Evolutionary conservation across 2,888 invertebrate species (phyloP).

Genomic region (Metallyticus violacea): DNA sequence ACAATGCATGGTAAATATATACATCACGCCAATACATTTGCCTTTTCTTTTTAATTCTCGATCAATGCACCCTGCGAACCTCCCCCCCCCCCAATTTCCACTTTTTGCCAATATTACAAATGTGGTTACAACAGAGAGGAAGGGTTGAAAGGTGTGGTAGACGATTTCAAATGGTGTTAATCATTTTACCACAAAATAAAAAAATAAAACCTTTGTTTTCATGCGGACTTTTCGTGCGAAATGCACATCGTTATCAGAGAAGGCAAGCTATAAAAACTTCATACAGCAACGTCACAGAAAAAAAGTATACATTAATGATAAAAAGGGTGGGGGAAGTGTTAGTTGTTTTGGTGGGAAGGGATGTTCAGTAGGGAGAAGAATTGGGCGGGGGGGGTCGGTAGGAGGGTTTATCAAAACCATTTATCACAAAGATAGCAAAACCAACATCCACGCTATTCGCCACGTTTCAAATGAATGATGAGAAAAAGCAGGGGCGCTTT

Average conservation of each 20-base stretch:
- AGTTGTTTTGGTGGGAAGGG: conserved; percentile 5
- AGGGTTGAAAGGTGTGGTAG: neutral
- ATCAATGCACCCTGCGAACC: neutral
- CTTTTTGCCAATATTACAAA: neutral
- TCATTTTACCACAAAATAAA: conserved; percentile 9
- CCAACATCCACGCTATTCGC: conserved; percentile 20
- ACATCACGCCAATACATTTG: neutral
- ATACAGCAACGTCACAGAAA: conserved; percentile 12
- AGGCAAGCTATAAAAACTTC: conserved; percentile 29
- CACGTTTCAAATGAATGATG: conserved; percentile 24
- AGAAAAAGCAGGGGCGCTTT: neutral
- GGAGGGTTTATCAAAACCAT: conserved; percentile 25
- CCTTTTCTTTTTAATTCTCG: neutral
- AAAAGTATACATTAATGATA: conserved; percentile 27
- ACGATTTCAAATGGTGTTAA: conserved; percentile 21
- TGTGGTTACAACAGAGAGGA: neutral
- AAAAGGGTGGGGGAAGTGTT: conserved; percentile 13
- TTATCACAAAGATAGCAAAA: conserved; percentile 29
- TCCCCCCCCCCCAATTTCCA: neutral
- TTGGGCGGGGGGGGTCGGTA: neutral
- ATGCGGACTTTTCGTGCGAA: conserved; percentile 22
- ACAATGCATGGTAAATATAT: neutral
- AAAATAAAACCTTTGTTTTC: conserved; percentile 16
- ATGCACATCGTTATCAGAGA: conserved; percentile 18
- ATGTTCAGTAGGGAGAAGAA: too few relatives aligned